These are phyloP conservation scores for Tipula helvola DNA, from an alignment of 2,888 invertebrate species.

Conservation along the genomic window DNA sequence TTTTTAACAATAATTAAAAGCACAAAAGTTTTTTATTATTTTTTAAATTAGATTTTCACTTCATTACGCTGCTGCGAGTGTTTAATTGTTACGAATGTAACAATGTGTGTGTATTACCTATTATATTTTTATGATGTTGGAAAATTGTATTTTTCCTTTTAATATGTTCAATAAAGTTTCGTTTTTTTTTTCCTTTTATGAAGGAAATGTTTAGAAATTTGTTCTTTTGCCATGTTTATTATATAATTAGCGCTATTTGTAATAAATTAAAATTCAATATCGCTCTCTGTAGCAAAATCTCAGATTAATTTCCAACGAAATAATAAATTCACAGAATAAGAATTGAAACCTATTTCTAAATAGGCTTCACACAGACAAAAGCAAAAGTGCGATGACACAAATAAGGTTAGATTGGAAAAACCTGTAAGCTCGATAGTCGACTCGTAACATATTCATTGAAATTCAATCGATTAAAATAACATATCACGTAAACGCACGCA, in stretches of 20 bases:
- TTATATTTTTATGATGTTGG: not conserved
- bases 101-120: not conserved
- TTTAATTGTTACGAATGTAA: not conserved
- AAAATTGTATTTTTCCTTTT: not conserved
- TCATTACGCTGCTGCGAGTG: not conserved
- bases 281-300: not conserved
- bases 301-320: not conserved
- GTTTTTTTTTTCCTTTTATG: not conserved
- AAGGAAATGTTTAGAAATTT: not conserved
- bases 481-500: not conserved
- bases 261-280: not conserved
- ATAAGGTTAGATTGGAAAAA: not conserved
- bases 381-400: not conserved
- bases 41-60: not conserved
- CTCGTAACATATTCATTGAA: not conserved
- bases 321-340: not conserved
- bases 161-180: not conserved
- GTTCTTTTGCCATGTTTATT: not conserved
- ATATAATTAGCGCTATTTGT: not conserved
- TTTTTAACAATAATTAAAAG: not conserved
- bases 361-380: not conserved
- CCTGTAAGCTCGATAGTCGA: not conserved
- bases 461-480: not conserved
- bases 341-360: not conserved
- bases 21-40: not conserved